A percentile compares a stretch with the other conserved stretches of the same genome.
Evolutionary conservation across 2,113 vertebrate genomes (phyloP).

Genomic region (Engystomops pustulosus): DNA sequence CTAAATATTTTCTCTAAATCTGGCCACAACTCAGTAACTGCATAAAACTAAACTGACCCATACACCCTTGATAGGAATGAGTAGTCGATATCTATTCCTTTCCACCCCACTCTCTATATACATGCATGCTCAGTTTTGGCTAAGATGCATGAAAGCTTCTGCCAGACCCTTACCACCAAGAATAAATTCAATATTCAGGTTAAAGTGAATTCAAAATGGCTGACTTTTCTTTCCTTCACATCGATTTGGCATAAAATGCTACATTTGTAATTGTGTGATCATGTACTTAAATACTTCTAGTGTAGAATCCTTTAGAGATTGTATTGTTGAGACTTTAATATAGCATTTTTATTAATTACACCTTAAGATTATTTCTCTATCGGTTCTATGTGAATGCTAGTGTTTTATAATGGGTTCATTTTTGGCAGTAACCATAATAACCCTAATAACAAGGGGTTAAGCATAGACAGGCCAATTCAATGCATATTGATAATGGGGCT

Average conservation of each 20-base stretch:
- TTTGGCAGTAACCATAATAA: neutral
- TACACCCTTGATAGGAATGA: too few species aligned
- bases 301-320: neutral
- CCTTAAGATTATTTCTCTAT: neutral
- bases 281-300: neutral
- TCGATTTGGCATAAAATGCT: neutral
- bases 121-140: too few species aligned
- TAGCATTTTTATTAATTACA: neutral
- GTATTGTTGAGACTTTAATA: neutral
- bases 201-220: too few species aligned
- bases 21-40: too few species aligned
- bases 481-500: conserved; percentile 34
- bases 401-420: neutral
- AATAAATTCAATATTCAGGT: too few species aligned
- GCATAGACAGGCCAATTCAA: neutral
- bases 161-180: too few species aligned
- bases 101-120: too few species aligned
- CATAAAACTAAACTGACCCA: too few species aligned
- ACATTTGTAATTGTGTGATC: neutral
- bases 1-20: too few species aligned
- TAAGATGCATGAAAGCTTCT: too few species aligned
- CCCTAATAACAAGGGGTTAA: conserved; percentile 25
- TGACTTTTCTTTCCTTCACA: too few species aligned
- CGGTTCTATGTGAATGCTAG: neutral
- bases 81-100: too few species aligned